Evolutionary conservation across 2,888 invertebrate species (phyloP).

Genomic region (Sarcophaga rosellei): DNA sequence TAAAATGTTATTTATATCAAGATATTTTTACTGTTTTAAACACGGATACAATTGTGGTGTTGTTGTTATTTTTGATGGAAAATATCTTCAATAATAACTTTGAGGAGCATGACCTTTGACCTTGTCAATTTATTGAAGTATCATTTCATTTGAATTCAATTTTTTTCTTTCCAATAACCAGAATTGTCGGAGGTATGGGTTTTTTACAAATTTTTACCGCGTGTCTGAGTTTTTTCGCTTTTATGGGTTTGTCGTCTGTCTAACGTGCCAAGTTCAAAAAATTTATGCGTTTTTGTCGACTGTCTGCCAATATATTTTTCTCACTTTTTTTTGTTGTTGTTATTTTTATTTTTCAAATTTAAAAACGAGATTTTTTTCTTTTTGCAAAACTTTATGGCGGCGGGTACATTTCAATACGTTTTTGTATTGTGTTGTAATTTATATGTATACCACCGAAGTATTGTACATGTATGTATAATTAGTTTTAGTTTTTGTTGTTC

Average conservation of each 20-base stretch:
- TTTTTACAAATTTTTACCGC: conserved; percentile 49
- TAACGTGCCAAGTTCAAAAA: conserved; percentile 68
- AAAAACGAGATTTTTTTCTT: conserved; percentile 26
- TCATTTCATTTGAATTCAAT: too few relatives aligned
- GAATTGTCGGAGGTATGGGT: neutral
- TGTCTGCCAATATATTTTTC: conserved; percentile 58
- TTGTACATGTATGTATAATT: neutral
- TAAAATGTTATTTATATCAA: too few relatives aligned
- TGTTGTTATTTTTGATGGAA: too few relatives aligned
- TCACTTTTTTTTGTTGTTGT: neutral
- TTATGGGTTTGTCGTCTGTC: conserved; percentile 63
- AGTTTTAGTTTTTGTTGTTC: neutral
- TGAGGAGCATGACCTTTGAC: too few relatives aligned
- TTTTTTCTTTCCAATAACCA: too few relatives aligned
- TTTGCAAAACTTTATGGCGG: neutral
- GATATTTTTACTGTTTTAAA: too few relatives aligned
- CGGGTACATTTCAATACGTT: neutral
- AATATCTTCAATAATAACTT: too few relatives aligned
- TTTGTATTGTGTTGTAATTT: neutral
- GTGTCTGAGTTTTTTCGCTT: conserved; percentile 47
- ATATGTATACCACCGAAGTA: neutral
- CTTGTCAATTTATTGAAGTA: too few relatives aligned
- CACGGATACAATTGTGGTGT: too few relatives aligned
- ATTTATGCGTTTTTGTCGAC: conserved; percentile 66
- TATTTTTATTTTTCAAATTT: too few relatives aligned